Base-by-base conservation (phyloP, 2,888 invertebrate genomes). In the Eupithecia centaureata region DNA sequence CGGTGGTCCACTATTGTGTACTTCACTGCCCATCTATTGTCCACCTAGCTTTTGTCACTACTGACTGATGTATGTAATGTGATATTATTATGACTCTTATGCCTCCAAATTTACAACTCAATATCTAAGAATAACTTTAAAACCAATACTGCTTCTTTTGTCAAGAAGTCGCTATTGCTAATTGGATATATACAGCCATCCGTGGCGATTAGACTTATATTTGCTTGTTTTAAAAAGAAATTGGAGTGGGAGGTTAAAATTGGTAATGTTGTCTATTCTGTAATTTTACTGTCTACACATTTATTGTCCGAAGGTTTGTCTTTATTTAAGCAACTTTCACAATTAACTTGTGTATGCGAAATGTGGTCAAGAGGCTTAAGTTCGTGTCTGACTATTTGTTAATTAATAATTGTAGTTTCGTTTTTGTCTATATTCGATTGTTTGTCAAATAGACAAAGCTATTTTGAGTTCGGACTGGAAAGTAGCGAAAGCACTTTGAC, bases 281-380 rank as follows among this genome's bases (percentile, higher is more conserved):
- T 63, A 51, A 69, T 85, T 84, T 85, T 85, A 87, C 75, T 54
- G 27, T 61, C 22, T 52, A 54, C 77, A 80, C 68, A 63, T 64
- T 62, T 63, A 78, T 83, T 85, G 83, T 85, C 78, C 79, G 76
- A 47, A 33, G 58, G 81, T 82, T 81, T 83, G 74, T 77, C 86
- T 86, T 87, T 89, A 89, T 91, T 89, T 87, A 85, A 80, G 82
- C 74, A 85, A 86, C 91, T 91, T 91, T 91, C 91, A 86, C 88
- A 91, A 90, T 90, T 91, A 91, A 85, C 86, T 83, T 70, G 77
- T 77, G 73, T 76, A 81, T 79, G 88, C 83, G 84, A 86, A 85
- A 76, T 52, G 52, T 22, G 63, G 59, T 63, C 32, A 62, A 60
- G 59, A 61, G 57, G 65, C 64, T 61, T 30, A 5, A 52, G n/a